Evolutionary conservation across 2,888 invertebrate species (phyloP).

Genomic region (Sphaerophoria taeniata): DNA sequence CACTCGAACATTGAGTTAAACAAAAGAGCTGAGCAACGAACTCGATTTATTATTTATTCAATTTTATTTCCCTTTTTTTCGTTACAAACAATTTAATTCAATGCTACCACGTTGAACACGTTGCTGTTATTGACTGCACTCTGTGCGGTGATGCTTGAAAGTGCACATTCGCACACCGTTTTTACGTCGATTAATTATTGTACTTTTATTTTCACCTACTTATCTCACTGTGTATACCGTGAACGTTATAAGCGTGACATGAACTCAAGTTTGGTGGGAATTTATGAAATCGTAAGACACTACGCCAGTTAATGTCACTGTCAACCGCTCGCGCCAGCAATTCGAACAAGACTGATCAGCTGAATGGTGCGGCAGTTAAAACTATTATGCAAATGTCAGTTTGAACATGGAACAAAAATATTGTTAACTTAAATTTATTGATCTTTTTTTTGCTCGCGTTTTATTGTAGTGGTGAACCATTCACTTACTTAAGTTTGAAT

Average conservation of each 20-base stretch:
- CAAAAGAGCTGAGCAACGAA: slow-evolving; percentile 71
- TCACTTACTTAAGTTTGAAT: background rate
- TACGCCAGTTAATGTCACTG: slow-evolving; percentile 53
- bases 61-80: background rate
- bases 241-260: background rate
- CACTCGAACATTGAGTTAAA: slow-evolving; percentile 40
- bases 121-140: slow-evolving; percentile 36
- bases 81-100: slow-evolving; percentile 39
- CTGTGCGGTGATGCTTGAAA: slow-evolving; percentile 21
- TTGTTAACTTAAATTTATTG: slow-evolving; percentile 73
- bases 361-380: slow-evolving; percentile 79
- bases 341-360: slow-evolving; percentile 81
- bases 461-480: slow-evolving; percentile 24
- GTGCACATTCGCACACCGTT: slow-evolving; percentile 36
- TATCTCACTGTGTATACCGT: slow-evolving; percentile 40
- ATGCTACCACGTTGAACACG: slow-evolving; percentile 47
- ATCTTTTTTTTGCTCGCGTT: slow-evolving; percentile 41
- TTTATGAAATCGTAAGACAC: slow-evolving; percentile 41
- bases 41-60: slow-evolving; percentile 61
- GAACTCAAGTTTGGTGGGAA: background rate
- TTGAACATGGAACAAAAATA: slow-evolving; percentile 47
- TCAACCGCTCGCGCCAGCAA: slow-evolving; percentile 80
- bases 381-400: slow-evolving; percentile 75
- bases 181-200: slow-evolving; percentile 20
- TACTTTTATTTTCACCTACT: slow-evolving; percentile 33